phyloP scores from a whole-genome alignment of 2,797 vertebrate species.

The Muraenolepis orangiensis region DNA sequence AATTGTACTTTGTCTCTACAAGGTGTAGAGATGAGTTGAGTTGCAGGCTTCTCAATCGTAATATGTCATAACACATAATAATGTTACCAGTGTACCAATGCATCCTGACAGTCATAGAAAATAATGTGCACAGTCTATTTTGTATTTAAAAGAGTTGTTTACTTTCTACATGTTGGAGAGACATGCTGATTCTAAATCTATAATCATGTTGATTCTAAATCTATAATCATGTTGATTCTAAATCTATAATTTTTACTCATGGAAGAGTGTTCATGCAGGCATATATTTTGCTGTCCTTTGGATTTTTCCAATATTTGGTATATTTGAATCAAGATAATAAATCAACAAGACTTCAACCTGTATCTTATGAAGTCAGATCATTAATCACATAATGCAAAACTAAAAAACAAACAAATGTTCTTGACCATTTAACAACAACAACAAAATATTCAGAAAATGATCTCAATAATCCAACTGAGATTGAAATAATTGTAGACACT shows the following conservation, averaged over 20 bases:
- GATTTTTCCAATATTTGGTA: conserved; percentile 41
- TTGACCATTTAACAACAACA: conserved; percentile 60
- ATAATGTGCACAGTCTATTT: not conserved
- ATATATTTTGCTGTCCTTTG: conserved; percentile 41
- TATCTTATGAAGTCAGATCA: conserved; percentile 13
- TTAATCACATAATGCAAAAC: conserved; percentile 70
- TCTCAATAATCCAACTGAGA: conserved; percentile 66
- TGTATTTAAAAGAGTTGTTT: not conserved
- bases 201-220: no score
- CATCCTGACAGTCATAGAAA: no score
- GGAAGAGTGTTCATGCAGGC: conserved; percentile 68
- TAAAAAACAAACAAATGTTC: conserved; percentile 73
- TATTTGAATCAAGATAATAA: not conserved
- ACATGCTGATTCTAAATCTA: no score
- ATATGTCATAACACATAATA: not conserved
- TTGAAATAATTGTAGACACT: conserved; percentile 80
- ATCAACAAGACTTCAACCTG: not conserved
- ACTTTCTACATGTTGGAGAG: not conserved
- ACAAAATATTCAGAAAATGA: conserved; percentile 76
- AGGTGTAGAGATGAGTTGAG: not conserved
- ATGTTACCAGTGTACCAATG: not conserved
- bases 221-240: not conserved
- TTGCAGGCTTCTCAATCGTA: not conserved
- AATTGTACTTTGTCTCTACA: not conserved
- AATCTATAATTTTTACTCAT: conserved; percentile 68